A percentile compares a stretch with the other conserved stretches of the same genome.
phyloP scores from a whole-genome alignment of 2,797 vertebrate genomes.

The Myiotriccus ornatus region DNA sequence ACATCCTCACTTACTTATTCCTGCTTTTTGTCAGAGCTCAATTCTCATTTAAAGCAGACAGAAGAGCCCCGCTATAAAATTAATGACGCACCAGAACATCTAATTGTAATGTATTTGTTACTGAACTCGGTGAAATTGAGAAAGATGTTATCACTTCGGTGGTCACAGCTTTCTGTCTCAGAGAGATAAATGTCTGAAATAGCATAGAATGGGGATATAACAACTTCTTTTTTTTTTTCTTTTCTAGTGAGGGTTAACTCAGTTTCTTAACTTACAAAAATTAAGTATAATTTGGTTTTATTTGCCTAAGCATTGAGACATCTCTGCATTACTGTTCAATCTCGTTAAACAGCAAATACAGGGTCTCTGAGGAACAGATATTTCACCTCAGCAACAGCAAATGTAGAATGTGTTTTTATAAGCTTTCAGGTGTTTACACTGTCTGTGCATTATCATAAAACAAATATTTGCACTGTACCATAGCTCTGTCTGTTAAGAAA shows the following conservation, averaged over 20 bases:
- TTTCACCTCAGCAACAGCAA: constrained; percentile 44
- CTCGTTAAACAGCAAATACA: constrained; percentile 29
- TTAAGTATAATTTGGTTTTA: not conserved
- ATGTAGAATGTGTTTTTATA: constrained; percentile 47
- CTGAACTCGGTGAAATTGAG: not conserved
- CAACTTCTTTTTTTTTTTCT: not conserved
- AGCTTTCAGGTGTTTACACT: constrained; percentile 51
- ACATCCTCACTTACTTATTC: not conserved
- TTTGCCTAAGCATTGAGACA: constrained; percentile 4
- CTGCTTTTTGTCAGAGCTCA: not conserved
- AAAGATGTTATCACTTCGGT: not conserved
- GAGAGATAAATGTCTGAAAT: not conserved
- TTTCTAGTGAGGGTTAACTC: not conserved
- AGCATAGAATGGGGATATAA: not conserved
- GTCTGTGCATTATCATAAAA: constrained; percentile 59
- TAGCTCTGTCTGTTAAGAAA: constrained; percentile 46
- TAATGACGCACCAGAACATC: not conserved
- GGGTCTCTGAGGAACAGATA: constrained; percentile 23
- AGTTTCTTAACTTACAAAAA: not conserved
- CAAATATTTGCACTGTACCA: constrained; percentile 48
- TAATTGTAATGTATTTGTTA: not conserved
- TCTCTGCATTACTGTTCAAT: constrained; percentile 10
- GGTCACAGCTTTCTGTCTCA: not conserved
- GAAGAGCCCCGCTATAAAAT: not conserved
- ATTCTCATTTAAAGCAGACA: not conserved